Percentiles rank a stretch among this genome's conserved stretches.
phyloP scores from a whole-genome alignment of 2,797 vertebrate species.

The Falco berigora region DNA sequence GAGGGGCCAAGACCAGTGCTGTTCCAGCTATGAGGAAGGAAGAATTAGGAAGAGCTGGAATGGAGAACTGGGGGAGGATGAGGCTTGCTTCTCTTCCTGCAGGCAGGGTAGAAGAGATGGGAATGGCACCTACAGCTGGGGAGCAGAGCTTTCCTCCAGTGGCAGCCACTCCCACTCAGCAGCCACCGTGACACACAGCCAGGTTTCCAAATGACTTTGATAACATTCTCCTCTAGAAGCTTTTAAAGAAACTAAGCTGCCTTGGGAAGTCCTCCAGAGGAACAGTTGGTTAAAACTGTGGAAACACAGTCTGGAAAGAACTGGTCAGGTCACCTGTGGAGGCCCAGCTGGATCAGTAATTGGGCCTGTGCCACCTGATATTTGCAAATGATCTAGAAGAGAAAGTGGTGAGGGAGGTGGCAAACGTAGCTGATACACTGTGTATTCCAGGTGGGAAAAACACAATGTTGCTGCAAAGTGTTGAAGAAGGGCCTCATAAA shows the following conservation, averaged over 20 bases:
- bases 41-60: not conserved
- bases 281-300: not conserved
- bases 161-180: not conserved
- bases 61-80: not conserved
- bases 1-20: not conserved
- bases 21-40: not conserved
- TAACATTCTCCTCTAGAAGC: not conserved
- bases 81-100: not conserved
- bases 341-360: not conserved
- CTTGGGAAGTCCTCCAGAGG: not conserved
- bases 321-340: not conserved
- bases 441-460: not conserved
- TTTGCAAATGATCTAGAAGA: not conserved
- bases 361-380: not conserved
- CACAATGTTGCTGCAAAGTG: not conserved
- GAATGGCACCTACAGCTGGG: not conserved
- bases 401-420: not conserved
- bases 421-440: not conserved
- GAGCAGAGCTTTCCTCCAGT: not conserved
- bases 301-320: not conserved
- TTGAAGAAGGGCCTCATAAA: not conserved
- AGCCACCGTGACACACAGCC: rapidly evolving
- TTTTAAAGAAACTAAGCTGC: not conserved
- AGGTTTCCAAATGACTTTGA: not conserved
- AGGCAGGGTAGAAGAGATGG: not conserved